phyloP scores from a whole-genome alignment of 2,113 vertebrate species.

The Sebastes schlegelii region DNA sequence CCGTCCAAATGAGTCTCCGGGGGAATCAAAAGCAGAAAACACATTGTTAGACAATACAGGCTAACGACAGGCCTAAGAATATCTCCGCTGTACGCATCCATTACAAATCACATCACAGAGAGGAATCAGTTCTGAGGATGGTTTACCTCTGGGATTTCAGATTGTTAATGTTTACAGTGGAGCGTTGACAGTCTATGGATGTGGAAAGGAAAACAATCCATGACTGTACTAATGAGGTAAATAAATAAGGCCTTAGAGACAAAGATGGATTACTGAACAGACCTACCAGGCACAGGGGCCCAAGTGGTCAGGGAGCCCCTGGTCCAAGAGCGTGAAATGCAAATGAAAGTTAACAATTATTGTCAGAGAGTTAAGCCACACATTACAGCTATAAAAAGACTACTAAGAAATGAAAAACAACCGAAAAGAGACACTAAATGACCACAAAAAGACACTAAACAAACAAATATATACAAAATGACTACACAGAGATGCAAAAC shows the following conservation, averaged over 20 bases:
- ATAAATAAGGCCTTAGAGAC: neutral
- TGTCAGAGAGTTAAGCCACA: neutral
- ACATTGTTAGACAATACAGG: constrained; percentile 15
- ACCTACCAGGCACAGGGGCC: neutral
- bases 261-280: neutral
- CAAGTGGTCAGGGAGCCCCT: neutral
- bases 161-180: constrained; percentile 7
- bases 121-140: neutral
- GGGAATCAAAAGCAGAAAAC: constrained; percentile 33
- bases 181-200: constrained; percentile 2
- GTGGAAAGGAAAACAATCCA: neutral
- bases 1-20: constrained; percentile 48
- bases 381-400: neutral
- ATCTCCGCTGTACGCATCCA: constrained; percentile 29
- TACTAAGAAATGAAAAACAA: neutral
- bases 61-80: constrained; percentile 40
- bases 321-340: neutral
- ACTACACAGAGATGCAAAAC: neutral
- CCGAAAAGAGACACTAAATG: neutral
- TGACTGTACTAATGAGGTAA: neutral
- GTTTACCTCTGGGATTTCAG: neutral
- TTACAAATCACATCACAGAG: constrained; percentile 36
- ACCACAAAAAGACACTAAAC: neutral
- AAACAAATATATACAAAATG: neutral
- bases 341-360: neutral